Evolutionary conservation across 2,113 vertebrate species (phyloP), one percentile per base, ranked within the genome.

Genomic region (Chaenogobius annularis): DNA sequence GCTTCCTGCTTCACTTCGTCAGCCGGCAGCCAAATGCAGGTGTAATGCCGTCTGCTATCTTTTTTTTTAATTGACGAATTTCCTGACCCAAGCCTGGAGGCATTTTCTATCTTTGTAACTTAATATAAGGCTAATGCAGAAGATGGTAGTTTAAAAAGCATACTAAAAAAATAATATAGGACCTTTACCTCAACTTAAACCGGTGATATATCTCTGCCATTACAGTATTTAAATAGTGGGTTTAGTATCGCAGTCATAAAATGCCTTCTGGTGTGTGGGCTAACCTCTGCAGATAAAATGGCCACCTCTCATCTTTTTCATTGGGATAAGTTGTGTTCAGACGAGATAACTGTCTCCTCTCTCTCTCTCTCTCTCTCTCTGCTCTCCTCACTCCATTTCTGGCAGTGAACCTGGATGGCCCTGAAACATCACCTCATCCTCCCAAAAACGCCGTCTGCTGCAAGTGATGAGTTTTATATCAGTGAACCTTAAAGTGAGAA

Each of bases 181-280:
- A 50, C 47, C 15, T 50, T 50, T 50, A 50, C 15, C 47, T 50
- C 17, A 14, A 50, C 15, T 50, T 50, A 50, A 15, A 50, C 3
- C 19, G 47, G 47, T 50, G 47, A 55, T 55, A 22, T 55, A 10
- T 55, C 54, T 55, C 20, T 55, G 15, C 11, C 10, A 55, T 3
- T 5, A 22, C 54, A 20, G 54, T 77, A 69, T 83, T 80, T 72
- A 67, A 70, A 71, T 75, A 63, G 76, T 55, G 44, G 64, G 79
- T 84, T 84, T 80, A 84, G 75, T 77, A 73, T 85, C 72, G 72
- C 73, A 83, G 81, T 80, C 75, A 72, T 74, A 72, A 75, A 73
- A 78, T 73, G 77, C 72, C 78, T 67, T 48, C 70, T 82, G 82
- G 69, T 75, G 77, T 67, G 44, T n/a, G 23, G 26, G 75, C 67